These are phyloP conservation scores for Acanthisitta chloris DNA, from an alignment of 2,113 vertebrate species.

Conservation along the genomic window DNA sequence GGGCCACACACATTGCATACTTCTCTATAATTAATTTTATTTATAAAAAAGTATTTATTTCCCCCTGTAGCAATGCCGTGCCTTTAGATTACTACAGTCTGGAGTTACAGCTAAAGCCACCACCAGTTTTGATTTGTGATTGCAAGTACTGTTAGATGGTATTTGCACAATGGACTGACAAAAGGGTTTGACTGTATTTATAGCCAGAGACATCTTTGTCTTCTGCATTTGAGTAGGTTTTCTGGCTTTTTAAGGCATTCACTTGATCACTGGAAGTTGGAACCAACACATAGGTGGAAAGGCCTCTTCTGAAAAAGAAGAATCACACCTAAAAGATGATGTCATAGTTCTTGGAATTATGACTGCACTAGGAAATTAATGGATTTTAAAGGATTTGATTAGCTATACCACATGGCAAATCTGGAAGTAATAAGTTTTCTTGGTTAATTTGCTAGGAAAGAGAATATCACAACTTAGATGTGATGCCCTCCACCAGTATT, in stretches of 20 bases:
- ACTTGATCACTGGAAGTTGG: neutral
- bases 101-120: neutral
- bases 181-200: neutral
- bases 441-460: neutral
- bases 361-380: neutral
- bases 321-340: neutral
- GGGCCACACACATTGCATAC: neutral
- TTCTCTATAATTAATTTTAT: neutral
- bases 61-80: neutral
- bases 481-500: neutral
- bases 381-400: neutral
- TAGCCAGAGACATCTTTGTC: neutral
- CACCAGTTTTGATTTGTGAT: neutral
- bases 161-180: neutral
- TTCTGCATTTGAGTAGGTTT: neutral
- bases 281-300: neutral
- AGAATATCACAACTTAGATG: neutral
- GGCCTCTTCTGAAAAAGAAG: neutral
- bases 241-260: neutral
- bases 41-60: neutral
- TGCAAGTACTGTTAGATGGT: neutral
- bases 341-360: neutral
- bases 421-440: neutral
- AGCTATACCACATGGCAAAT: neutral
- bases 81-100: neutral